A percentile compares a stretch with the other conserved stretches of the same genome.
Conservation (phyloP, 2,113 vertebrate species). For the Megaceryle torquata region DNA sequence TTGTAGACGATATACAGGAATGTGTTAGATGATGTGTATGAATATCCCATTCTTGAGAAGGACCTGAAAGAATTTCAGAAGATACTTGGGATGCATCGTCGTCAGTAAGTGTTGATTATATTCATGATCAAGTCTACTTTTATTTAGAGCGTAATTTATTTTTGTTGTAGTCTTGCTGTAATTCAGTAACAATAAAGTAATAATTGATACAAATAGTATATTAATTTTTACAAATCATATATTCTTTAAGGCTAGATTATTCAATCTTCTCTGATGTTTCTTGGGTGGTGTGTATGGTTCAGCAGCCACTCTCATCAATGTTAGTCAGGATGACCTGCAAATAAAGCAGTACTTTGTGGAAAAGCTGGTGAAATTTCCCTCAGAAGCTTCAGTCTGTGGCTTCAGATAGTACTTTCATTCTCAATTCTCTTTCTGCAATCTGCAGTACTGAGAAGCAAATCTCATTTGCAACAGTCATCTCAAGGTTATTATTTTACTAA, state of each 20-base stretch:
- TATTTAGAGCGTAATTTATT: background rate
- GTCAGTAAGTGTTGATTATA: conserved; percentile 82
- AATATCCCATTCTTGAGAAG: conserved; percentile 90
- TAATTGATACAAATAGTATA: background rate
- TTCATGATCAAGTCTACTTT: background rate
- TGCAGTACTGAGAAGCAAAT: background rate
- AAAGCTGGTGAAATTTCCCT: background rate
- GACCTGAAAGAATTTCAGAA: conserved; percentile 92
- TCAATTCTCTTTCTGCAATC: background rate
- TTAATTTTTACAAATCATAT: background rate
- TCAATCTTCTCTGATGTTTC: background rate
- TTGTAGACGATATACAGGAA: conserved; percentile 89
- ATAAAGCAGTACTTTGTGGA: background rate
- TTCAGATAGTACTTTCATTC: background rate
- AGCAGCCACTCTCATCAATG: background rate
- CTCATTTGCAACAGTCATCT: background rate
- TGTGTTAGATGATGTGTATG: conserved; percentile 92
- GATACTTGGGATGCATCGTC: conserved; percentile 88
- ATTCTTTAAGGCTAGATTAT: background rate
- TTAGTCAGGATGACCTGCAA: background rate
- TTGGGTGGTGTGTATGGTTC: background rate
- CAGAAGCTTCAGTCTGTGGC: background rate
- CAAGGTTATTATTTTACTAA: background rate
- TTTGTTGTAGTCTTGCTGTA: background rate
- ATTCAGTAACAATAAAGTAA: background rate